Percentiles rank a stretch among this genome's conserved stretches.
Conservation (phyloP, 2,888 invertebrate species). For the Apocheima hispidaria region DNA sequence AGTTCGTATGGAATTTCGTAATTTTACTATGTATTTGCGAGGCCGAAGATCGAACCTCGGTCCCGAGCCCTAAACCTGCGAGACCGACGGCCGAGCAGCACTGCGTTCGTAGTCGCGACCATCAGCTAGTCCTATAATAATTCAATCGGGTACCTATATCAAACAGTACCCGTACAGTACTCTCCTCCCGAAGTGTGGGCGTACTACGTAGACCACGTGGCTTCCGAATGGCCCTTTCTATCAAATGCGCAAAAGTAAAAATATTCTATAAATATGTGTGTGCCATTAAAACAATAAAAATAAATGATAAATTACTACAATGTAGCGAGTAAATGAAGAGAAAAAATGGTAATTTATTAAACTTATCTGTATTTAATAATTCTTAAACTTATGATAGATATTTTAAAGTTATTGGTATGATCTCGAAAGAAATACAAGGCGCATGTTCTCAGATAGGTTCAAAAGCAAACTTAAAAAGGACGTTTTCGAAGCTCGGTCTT, state of each 20-base stretch:
- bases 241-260: conserved; percentile 9
- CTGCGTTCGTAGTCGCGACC: too few species aligned
- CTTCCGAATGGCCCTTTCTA: conserved; percentile 11
- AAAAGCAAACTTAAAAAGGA: not conserved
- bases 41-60: too few species aligned
- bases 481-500: conserved; percentile 25
- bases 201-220: conserved; percentile 32
- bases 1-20: too few species aligned
- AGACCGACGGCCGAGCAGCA: too few species aligned
- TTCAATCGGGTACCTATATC: not conserved
- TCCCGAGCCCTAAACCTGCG: too few species aligned
- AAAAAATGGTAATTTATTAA: too few species aligned
- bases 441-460: not conserved
- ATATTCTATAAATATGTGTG: not conserved
- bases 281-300: not conserved
- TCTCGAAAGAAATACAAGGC: not conserved
- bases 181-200: conserved; percentile 20
- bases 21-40: too few species aligned
- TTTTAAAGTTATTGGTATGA: not conserved
- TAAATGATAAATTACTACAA: too few species aligned
- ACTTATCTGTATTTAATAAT: too few species aligned
- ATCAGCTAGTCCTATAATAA: too few species aligned
- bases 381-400: not conserved
- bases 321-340: too few species aligned
- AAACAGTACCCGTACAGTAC: conserved; percentile 8